phyloP scores from a whole-genome alignment of 2,113 vertebrate genomes.

The Sinocyclocheilus maitianheensis region DNA sequence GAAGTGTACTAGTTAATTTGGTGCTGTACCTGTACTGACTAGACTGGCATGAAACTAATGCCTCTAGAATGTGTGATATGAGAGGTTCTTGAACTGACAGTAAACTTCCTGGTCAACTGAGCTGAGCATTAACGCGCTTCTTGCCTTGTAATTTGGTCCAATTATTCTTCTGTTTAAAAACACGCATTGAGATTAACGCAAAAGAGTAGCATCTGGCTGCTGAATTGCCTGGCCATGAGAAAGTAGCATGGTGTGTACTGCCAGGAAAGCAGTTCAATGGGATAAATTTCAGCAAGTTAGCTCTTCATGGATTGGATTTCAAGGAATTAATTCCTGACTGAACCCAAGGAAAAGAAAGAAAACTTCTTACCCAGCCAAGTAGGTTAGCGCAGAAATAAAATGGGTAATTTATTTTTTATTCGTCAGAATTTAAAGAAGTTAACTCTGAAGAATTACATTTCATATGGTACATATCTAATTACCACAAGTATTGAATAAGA shows the following conservation, averaged over 20 bases:
- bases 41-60: constrained; percentile 31
- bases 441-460: background rate
- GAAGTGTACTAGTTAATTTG: background rate
- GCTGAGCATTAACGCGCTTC: constrained; percentile 31
- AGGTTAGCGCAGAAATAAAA: background rate
- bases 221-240: constrained; percentile 40
- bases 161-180: constrained; percentile 41
- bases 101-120: constrained; percentile 48
- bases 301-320: constrained; percentile 22
- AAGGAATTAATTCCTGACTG: constrained; percentile 11
- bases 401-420: background rate
- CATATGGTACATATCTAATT: background rate
- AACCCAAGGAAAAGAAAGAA: background rate
- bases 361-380: background rate
- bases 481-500: background rate
- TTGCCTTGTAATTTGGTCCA: constrained; percentile 51
- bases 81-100: constrained; percentile 33
- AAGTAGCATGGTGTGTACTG: constrained; percentile 31
- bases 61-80: constrained; percentile 32
- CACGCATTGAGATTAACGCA: constrained; percentile 26
- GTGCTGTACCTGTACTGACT: constrained; percentile 7
- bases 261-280: constrained; percentile 20
- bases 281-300: constrained; percentile 13
- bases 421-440: background rate
- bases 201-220: constrained; percentile 34